Percentiles rank a stretch among this genome's conserved stretches.
phyloP scores from a whole-genome alignment of 2,113 vertebrate genomes.

The Talpa occidentalis region DNA sequence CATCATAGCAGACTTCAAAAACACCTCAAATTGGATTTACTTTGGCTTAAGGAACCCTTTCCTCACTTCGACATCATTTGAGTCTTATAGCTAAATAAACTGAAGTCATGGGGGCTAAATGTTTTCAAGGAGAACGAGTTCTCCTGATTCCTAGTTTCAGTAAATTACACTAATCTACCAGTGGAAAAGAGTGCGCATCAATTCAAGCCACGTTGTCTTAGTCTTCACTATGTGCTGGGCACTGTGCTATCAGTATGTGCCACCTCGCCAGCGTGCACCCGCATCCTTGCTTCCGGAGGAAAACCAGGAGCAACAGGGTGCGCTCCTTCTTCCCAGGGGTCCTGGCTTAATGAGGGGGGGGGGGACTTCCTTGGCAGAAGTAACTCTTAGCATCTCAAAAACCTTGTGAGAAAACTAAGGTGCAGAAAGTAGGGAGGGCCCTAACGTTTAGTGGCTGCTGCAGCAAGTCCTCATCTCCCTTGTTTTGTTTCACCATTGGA shows the following conservation, averaged over 20 bases:
- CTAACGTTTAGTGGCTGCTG: background rate
- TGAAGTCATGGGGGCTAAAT: background rate
- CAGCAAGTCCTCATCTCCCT: background rate
- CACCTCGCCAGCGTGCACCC: no score
- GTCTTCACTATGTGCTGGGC: background rate
- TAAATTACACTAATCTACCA: background rate
- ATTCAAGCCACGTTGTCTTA: background rate
- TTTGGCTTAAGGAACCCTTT: background rate
- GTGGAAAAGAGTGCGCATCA: background rate
- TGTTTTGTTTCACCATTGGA: background rate
- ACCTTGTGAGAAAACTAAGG: background rate
- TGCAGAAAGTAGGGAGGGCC: no score
- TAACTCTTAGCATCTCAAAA: background rate
- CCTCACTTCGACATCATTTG: background rate
- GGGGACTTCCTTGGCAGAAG: background rate
- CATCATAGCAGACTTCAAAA: background rate
- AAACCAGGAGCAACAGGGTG: no score
- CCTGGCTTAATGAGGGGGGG: background rate
- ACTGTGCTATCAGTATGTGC: no score
- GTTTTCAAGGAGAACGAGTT: background rate
- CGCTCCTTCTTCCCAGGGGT: no score
- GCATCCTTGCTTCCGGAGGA: no score
- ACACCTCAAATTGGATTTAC: background rate
- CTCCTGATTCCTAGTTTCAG: background rate
- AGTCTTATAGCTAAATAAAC: background rate